Base-by-base conservation (phyloP, 2,888 invertebrate genomes). In the Drosophila rellima region DNA sequence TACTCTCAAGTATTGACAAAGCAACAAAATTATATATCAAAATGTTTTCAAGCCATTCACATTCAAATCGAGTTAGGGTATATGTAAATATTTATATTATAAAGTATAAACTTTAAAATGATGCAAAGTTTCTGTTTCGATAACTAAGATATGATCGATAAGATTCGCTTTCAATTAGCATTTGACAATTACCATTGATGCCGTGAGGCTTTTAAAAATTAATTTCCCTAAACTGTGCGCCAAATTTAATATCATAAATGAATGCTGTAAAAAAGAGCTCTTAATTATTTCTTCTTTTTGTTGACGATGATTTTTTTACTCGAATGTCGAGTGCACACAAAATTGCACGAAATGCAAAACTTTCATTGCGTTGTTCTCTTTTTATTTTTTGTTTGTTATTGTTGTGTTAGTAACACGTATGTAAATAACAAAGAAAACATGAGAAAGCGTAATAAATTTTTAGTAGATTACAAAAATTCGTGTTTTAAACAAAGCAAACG, bases 391-490 rank as follows among this genome's bases (percentile, higher is more conserved):
- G 1, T 44, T 59, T 51, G 29, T 47, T 64, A 26, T 63, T 63
- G 48, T 39, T 39, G 52, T 52, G 60, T 54, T 54, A 50, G 47
- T 35, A 50, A 63, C 74, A 78, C 74, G 61, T 74, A 59, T 76
- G 69, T 69, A 65, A 71, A 78, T 68, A 82, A 74, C 35, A 66
- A 73, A 74, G 51, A 60, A 72, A 56, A 44, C 42, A 51, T 8
- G 18, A 54, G 55, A 70, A 66, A 78, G 81, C 18, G 80, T 77
- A 76, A 88, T 88, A 88, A 85, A 82, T 85, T 85, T 79, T 65
- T 74, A 70, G 82, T 70, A 85, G 82, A 82, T 82, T 76, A 85
- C 77, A 74, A 82, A 82, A 73, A 71, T 67, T 62, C 50, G 54
- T 68, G 71, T 71, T 65, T 20, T 60, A 56, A 67, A 78, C 73